Evolutionary conservation across 2,797 vertebrate species (phyloP).

Genomic region (Melanotaenia nigrans): DNA sequence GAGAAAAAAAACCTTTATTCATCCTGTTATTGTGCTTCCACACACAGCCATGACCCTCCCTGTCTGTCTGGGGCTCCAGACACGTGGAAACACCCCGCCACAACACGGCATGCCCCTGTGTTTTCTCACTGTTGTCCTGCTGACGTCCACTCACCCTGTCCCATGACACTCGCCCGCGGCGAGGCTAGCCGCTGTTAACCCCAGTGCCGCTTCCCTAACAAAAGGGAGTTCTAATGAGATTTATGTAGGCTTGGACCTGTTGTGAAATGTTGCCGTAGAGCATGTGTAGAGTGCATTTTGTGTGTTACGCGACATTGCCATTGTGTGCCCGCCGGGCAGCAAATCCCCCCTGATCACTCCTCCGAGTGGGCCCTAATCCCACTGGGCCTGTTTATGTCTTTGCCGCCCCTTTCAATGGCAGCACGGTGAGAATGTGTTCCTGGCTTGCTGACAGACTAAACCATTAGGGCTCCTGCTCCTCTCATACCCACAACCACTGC

Average conservation of each 20-base stretch:
- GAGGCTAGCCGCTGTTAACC: slow-evolving; percentile 67
- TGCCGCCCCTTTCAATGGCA: slow-evolving; percentile 68
- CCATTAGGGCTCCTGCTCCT: slow-evolving; percentile 50
- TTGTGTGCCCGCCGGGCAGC: slow-evolving; percentile 75
- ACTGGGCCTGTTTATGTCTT: slow-evolving; percentile 80
- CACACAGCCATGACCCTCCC: slow-evolving; percentile 62
- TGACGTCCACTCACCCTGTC: slow-evolving; percentile 56
- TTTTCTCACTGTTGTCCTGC: slow-evolving; percentile 52
- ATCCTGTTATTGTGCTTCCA: slow-evolving; percentile 72
- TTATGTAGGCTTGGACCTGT: slow-evolving; percentile 74
- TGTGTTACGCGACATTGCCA: slow-evolving; percentile 70
- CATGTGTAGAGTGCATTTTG: slow-evolving; percentile 68
- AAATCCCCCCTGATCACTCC: slow-evolving; percentile 84
- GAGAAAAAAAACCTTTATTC: slow-evolving; percentile 62
- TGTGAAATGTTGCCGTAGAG: slow-evolving; percentile 74
- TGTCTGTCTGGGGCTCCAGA: slow-evolving; percentile 73
- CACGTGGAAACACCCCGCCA: slow-evolving; percentile 72
- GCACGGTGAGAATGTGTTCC: slow-evolving; percentile 75
- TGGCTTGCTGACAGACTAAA: slow-evolving; percentile 73
- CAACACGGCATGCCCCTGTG: slow-evolving; percentile 63
- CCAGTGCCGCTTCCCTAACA: slow-evolving; percentile 72
- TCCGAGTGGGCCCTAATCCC: slow-evolving; percentile 80
- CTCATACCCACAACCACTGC: slow-evolving; percentile 24
- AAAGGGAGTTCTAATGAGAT: slow-evolving; percentile 80
- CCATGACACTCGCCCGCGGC: slow-evolving; percentile 57